phyloP scores from a whole-genome alignment of 2,797 vertebrate genomes.

The Coreius guichenoti region DNA sequence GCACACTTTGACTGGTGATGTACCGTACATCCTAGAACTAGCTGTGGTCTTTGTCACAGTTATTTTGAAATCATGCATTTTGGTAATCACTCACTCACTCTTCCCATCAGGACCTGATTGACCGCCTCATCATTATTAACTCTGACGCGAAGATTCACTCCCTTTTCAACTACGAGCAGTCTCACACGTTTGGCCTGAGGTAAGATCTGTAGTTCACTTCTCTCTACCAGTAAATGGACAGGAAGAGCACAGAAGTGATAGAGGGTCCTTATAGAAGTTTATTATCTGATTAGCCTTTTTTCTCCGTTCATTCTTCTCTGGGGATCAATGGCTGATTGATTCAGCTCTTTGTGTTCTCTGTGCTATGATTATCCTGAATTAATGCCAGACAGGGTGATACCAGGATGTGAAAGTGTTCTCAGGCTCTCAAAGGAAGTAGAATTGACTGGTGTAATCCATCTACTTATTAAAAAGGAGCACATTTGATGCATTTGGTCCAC shows the following conservation, averaged over 20 bases:
- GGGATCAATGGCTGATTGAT: slow-evolving; percentile 63
- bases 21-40: neutral
- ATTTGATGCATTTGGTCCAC: neutral
- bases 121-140: slow-evolving; percentile 92
- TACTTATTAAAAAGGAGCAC: slow-evolving; percentile 23
- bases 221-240: slow-evolving; percentile 30
- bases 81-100: slow-evolving; percentile 43
- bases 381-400: slow-evolving; percentile 39
- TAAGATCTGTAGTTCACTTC: slow-evolving; percentile 73
- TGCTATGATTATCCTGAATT: slow-evolving; percentile 45
- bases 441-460: slow-evolving; percentile 26
- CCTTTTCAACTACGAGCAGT: slow-evolving; percentile 95
- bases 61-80: slow-evolving; percentile 30
- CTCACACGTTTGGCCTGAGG: slow-evolving; percentile 95
- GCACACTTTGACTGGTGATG: slow-evolving; percentile 67
- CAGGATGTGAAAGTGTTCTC: slow-evolving; percentile 27
- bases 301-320: slow-evolving; percentile 48
- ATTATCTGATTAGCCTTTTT: slow-evolving; percentile 58
- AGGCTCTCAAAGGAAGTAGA: slow-evolving; percentile 17
- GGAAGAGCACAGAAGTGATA: slow-evolving; percentile 4
- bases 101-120: slow-evolving; percentile 87
- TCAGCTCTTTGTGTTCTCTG: slow-evolving; percentile 61
- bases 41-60: slow-evolving; percentile 12
- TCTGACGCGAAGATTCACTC: slow-evolving; percentile 93
- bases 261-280: slow-evolving; percentile 38